Conservation (phyloP, 2,797 vertebrate species). For the Macropodus opercularis region DNA sequence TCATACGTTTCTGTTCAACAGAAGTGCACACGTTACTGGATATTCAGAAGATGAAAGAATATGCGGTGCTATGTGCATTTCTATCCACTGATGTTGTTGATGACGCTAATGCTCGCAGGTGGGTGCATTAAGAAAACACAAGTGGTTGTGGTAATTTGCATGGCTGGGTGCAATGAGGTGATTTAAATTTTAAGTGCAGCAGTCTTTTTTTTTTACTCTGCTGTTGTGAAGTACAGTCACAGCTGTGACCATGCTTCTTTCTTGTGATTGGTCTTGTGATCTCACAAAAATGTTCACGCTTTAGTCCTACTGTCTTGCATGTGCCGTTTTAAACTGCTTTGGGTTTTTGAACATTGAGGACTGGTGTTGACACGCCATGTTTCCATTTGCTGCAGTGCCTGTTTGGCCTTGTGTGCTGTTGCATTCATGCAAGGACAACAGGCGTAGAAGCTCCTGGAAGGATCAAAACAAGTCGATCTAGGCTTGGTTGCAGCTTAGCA, state of each 20-base stretch:
- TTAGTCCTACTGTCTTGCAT: not conserved
- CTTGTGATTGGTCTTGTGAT: constrained; percentile 1
- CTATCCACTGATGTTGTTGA: not conserved
- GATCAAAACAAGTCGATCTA: constrained; percentile 34
- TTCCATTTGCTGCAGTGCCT: not conserved
- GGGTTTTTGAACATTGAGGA: not conserved
- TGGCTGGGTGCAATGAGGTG: not conserved
- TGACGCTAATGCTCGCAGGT: not conserved
- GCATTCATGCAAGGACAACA: constrained; percentile 7
- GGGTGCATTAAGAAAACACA: too few relatives aligned
- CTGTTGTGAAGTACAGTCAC: not conserved
- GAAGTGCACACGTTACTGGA: not conserved
- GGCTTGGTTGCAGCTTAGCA: constrained; percentile 18
- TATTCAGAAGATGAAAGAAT: not conserved
- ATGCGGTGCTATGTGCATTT: not conserved
- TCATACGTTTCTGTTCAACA: not conserved
- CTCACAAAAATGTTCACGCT: constrained; percentile 33
- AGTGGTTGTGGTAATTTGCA: not conserved
- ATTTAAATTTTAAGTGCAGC: too few relatives aligned
- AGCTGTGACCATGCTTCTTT: constrained; percentile 5
- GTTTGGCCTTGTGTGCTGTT: not conserved
- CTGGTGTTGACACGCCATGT: not conserved
- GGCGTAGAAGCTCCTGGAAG: constrained; percentile 2
- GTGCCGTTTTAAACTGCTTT: not conserved
- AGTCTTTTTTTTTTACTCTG: too few relatives aligned